Base-by-base conservation (phyloP, 2,797 vertebrate species). In the Gymnoscopelus braueri region DNA sequence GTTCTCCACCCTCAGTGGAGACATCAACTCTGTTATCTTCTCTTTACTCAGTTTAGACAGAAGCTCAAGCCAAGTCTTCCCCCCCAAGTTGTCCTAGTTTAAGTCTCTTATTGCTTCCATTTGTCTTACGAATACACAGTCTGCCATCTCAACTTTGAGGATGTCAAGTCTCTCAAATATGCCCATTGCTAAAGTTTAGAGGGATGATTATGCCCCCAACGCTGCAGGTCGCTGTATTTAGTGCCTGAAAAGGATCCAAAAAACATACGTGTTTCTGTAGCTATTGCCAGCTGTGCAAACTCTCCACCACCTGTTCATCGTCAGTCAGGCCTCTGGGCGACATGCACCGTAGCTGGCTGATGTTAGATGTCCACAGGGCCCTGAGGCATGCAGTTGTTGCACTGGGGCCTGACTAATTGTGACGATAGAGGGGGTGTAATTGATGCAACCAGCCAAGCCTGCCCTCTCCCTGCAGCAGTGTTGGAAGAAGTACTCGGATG, bases 211-310 rank as follows among this genome's bases (percentile, higher is more conserved):
- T 44, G 10, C 19, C 39, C n/a, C 39, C 52, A 13, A 15, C 29
- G 9, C 48, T 14, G 49, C 49, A 15, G 26, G n/a, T 50, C n/a
- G 3, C 24, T 32, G 15, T 59, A 60, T 61, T 47, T 47, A 69
- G n/a, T 13, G 51, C 65, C 47, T 39, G 29, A 69, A 61, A 53
- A 61, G 26, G 49, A 23, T 50, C 52, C 56, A 50, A 35, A 59
- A 44, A 26, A 23, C 13, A 15, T 57, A 29, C 44, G 54, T 67
- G 26, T 48, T 51, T 57, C n/a, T 24, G 11, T 53, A 12, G 58
- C 29, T 55, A 44, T 49, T 55, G 60, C 59, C 67, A 69, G 19
- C 50, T 69, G 59, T 55, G 52, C 51, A 67, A 63, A 54, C 5
- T 55, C 56, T 50, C 61, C 26, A 19, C 11, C 50, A 52, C 15